Evolutionary conservation across 1,140 invertebrate genomes (phyloP).

Genomic region (Carposina sasakii): DNA sequence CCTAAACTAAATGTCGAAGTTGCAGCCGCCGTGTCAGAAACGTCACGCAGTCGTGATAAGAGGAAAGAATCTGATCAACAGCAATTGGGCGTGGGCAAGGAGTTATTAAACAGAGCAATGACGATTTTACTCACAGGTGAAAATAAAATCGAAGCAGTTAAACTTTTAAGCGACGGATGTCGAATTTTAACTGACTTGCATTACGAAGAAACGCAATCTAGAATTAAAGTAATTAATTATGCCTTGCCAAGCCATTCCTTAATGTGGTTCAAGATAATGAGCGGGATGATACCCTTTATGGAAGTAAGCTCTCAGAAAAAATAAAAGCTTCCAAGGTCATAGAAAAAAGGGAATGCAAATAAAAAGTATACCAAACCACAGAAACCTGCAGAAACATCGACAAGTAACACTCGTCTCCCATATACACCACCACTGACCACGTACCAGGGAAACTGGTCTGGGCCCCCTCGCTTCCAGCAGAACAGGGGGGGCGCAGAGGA

Average conservation of each 20-base stretch:
- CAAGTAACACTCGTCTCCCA: not conserved
- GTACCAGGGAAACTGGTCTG: constrained; percentile 8
- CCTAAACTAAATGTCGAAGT: not conserved
- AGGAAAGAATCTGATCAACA: not conserved
- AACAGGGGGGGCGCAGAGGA: not conserved
- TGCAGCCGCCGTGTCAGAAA: not conserved
- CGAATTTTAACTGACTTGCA: not conserved
- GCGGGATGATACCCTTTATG: constrained; percentile 5
- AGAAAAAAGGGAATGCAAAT: constrained; percentile 3
- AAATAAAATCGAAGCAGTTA: constrained; percentile 2
- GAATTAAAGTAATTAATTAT: not conserved
- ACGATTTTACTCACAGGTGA: not conserved
- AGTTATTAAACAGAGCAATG: not conserved
- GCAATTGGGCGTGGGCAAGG: not conserved
- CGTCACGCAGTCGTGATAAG: not conserved
- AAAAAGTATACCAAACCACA: not conserved
- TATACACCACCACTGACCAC: not conserved
- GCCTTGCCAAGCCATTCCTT: constrained; percentile 1
- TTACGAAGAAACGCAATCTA: not conserved
- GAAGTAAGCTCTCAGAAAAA: not conserved
- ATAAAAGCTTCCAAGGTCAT: constrained; percentile 2
- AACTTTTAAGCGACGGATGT: not conserved
- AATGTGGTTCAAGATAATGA: constrained; percentile 1
- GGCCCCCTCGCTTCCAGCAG: not conserved
- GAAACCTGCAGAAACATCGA: not conserved